Evolutionary conservation across 2,113 vertebrate genomes (phyloP), one percentile per base, ranked within the genome.

Genomic region (Neodon shergylaensis): DNA sequence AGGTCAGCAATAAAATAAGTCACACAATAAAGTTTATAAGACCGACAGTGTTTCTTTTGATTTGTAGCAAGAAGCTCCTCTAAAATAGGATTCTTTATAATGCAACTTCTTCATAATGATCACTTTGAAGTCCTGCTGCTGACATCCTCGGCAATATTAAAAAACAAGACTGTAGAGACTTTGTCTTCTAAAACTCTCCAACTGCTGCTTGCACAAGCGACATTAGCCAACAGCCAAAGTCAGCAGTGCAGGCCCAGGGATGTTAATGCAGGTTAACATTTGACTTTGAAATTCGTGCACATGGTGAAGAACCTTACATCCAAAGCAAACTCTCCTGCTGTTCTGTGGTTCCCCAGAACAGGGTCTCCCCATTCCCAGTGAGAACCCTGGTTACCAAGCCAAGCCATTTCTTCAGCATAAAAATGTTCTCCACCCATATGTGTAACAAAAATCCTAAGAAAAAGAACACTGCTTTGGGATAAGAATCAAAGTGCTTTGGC

Each of bases 221-320:
- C 90, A 91, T 44, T 65, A 84, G 65, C 93, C n/a, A 88, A 95
- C 2, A 54, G 95, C 94, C 97, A 96, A 97, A 89, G 94, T 44
- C 96, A 97, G 95, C 93, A 97, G 21, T 4, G 31, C 61, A 89
- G 33, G 61, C 77, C 96, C 79, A 92, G 88, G 86, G 90, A 97
- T 94, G 87, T 49, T 96, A 97, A 98, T 94, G 54, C 24, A 92
- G 91, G 91, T 79, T 94, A 95, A 94, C n/a, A 39, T 96, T 96
- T 92, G 68, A 88, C 94, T 97, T 98, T 97, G 94, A 96, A 98
- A 97, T 97, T 63, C 58, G 83, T 86, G 88, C 13, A 39, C 74
- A 95, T 47, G 49, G 94, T n/a, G 58, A 91, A 90, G 88, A 89
- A 79, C 13, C 39, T 61, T 79, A 47, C 79, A 73, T 92, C 95